Evolutionary conservation across 2,888 invertebrate species (phyloP).

Genomic region (Zaprionus obscuricornis): DNA sequence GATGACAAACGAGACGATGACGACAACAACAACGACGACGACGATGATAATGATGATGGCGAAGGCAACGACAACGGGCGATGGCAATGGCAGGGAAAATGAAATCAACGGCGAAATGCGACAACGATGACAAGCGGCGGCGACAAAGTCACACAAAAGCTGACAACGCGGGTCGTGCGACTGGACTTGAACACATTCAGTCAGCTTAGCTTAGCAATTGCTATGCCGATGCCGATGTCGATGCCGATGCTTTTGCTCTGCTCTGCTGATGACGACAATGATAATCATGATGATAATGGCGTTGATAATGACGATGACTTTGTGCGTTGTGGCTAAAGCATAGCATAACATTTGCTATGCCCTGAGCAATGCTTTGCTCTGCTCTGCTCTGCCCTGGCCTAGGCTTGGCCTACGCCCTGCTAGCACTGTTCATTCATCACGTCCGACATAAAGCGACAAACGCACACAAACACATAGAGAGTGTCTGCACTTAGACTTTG

Average conservation of each 20-base stretch:
- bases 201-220: too few species aligned
- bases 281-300: constrained; percentile 1
- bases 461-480: too few species aligned
- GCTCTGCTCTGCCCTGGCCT: neutral
- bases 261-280: constrained; percentile 22
- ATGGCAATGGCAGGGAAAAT: constrained; percentile 18
- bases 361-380: too few species aligned
- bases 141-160: constrained; percentile 72
- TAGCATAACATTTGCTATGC: too few species aligned
- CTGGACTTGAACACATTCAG: too few species aligned
- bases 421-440: constrained; percentile 68
- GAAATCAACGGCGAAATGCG: constrained; percentile 15
- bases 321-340: constrained; percentile 35
- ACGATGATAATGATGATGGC: constrained; percentile 45
- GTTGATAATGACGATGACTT: constrained; percentile 33
- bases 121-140: constrained; percentile 54
- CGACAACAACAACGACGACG: constrained; percentile 57
- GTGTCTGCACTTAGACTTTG: constrained; percentile 45
- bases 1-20: constrained; percentile 35
- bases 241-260: too few species aligned
- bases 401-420: constrained; percentile 12
- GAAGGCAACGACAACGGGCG: constrained; percentile 2
- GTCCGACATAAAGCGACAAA: constrained; percentile 59
- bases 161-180: constrained; percentile 52
- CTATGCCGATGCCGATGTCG: too few species aligned